These are phyloP conservation scores for Acyrthosiphon pisum DNA, from an alignment of 1,140 invertebrate species.

Conservation along the genomic window DNA sequence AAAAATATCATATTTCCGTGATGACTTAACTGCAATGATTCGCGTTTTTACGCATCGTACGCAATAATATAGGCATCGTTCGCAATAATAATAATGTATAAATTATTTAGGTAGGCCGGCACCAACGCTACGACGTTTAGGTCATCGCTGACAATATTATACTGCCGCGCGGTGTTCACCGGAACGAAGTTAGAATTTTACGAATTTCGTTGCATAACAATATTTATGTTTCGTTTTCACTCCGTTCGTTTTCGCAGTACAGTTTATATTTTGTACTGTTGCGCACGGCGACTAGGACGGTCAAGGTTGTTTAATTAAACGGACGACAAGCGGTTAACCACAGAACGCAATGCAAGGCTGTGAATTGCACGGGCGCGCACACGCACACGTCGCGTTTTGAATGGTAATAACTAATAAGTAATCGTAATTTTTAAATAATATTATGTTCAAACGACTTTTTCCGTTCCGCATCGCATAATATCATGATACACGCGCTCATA, in stretches of 20 bases:
- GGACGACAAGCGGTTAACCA: background rate
- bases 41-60: background rate
- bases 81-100: background rate
- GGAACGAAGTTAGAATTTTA: background rate
- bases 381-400: background rate
- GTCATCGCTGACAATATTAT: too few species aligned
- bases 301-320: slow-evolving; percentile 45
- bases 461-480: background rate
- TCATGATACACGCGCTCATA: background rate
- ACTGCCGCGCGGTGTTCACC: background rate
- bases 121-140: background rate
- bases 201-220: background rate
- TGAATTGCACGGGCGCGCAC: background rate
- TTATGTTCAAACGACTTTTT: background rate
- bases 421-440: slow-evolving; percentile 16
- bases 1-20: background rate
- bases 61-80: too few species aligned
- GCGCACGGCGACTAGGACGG: background rate
- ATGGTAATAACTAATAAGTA: background rate
- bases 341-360: background rate
- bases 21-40: background rate
- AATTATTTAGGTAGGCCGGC: background rate
- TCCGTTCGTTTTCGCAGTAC: background rate
- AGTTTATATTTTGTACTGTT: background rate
- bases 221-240: background rate